Base-by-base conservation (phyloP, 2,888 invertebrate genomes). In the Agrotis segetum region DNA sequence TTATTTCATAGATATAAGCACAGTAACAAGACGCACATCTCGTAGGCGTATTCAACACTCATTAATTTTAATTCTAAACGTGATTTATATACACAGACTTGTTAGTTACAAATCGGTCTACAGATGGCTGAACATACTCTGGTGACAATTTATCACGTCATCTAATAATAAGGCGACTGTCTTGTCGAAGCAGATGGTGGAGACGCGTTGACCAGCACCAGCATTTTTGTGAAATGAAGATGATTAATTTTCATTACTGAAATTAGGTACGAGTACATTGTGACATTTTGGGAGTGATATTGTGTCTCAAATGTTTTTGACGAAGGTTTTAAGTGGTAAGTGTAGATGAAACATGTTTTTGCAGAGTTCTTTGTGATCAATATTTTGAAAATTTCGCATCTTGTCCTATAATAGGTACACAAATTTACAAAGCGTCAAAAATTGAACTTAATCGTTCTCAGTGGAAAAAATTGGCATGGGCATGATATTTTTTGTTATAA, bases 111-210 rank as follows among this genome's bases (percentile, higher is more conserved):
- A 74, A 79, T 79, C 60, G 46, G 65, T 66, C 44, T 70, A 69
- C 65, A 69, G 75, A 77, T 81, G 68, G 78, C 77, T 81, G 73
- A 67, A 81, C 66, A 67, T 17, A 52, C 67, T 71, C 69, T 64
- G 68, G 85, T 86, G 88, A 88, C 88, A 88, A 88, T 92, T 91
- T 89, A 89, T 92, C 88, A 89, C 72, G 72, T 74, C 73, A 82
- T 86, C 87, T 88, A 91, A 91, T 92, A 91, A 88, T 90, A 88
- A 85, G 79, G 85, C 68, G 59, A 73, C 76, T 88, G 90, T 87
- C 88, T 83, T 88, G 89, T 92, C 89, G 79, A 89, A 84, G 85
- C 91, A 92, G 89, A 88, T 92, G 91, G 70, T 69, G 52, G 24
- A 70, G 89, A 88, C 88, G 79, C 65, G 71, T 56, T 90, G 88